A percentile compares a stretch with the other conserved stretches of the same genome.
Conservation (phyloP, 2,888 invertebrate species). For the Rhagonycha fulva region DNA sequence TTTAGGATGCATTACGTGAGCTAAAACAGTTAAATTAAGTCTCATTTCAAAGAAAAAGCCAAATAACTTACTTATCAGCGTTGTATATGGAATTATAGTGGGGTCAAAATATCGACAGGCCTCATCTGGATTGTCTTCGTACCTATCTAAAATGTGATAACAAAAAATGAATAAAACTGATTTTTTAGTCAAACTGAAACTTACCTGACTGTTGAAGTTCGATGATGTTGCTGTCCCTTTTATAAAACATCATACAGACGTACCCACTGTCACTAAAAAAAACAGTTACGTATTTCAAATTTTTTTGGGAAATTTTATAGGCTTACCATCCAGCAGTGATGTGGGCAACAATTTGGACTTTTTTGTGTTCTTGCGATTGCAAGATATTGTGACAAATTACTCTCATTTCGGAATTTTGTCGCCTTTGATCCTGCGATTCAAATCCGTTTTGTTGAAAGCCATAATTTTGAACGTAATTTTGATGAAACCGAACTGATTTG, state of each 20-base stretch:
- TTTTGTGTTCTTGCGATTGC: constrained; percentile 61
- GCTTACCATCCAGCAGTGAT: constrained; percentile 77
- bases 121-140: constrained; percentile 66
- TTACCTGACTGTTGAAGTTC: constrained; percentile 69
- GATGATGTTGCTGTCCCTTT: constrained; percentile 71
- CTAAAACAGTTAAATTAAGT: constrained; percentile 50
- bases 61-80: constrained; percentile 67
- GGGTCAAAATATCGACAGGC: constrained; percentile 65
- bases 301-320: neutral
- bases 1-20: constrained; percentile 64
- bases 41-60: neutral
- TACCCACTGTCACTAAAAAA: constrained; percentile 75
- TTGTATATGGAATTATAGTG: constrained; percentile 61
- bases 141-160: constrained; percentile 41
- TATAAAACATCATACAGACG: constrained; percentile 76
- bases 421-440: constrained; percentile 50
- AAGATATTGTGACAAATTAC: constrained; percentile 67
- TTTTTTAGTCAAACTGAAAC: neutral
- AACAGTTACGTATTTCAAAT: neutral
- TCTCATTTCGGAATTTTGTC: constrained; percentile 59
- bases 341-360: constrained; percentile 73
- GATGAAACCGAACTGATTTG: constrained; percentile 37
- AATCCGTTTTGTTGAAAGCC: constrained; percentile 48
- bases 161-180: neutral
- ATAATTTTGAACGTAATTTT: constrained; percentile 47